A percentile compares a stretch with the other conserved stretches of the same genome.
phyloP scores from a whole-genome alignment of 2,888 invertebrate genomes.

The Julus scanicus region DNA sequence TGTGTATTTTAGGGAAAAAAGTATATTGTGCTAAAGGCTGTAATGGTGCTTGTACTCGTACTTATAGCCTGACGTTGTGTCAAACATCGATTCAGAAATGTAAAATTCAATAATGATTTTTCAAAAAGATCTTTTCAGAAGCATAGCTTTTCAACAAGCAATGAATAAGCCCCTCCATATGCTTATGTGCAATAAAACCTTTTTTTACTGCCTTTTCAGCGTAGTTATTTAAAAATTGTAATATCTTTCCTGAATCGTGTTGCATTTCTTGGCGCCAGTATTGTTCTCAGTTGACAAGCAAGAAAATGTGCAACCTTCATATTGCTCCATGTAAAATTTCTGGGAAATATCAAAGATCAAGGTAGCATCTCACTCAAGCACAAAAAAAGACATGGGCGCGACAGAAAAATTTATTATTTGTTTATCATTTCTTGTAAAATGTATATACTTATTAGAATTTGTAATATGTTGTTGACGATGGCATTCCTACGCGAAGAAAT shows the following conservation, averaged over 20 bases:
- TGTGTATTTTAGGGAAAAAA: background rate
- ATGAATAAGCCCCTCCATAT: background rate
- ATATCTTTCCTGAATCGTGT: background rate
- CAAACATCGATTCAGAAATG: slow-evolving; percentile 3
- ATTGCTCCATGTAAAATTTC: too few relatives aligned
- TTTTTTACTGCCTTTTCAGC: background rate
- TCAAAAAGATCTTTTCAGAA: slow-evolving; percentile 22
- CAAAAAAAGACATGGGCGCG: too few relatives aligned
- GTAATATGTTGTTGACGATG: too few relatives aligned
- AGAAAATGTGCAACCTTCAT: background rate
- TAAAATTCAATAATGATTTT: slow-evolving; percentile 15
- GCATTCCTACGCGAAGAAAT: too few relatives aligned
- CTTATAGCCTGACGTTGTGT: background rate
- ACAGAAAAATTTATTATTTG: too few relatives aligned
- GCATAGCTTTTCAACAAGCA: background rate
- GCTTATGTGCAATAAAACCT: background rate
- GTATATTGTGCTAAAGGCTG: background rate
- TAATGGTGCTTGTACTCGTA: background rate
- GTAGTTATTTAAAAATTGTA: background rate
- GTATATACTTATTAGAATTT: too few relatives aligned
- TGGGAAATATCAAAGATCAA: too few relatives aligned
- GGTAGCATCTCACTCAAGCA: background rate
- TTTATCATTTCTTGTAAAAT: too few relatives aligned
- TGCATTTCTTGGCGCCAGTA: slow-evolving; percentile 11
- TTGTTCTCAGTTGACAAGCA: background rate